Evolutionary conservation across 2,797 vertebrate species (phyloP), one percentile per base, ranked within the genome.

Genomic region (Centropyge bicolor): DNA sequence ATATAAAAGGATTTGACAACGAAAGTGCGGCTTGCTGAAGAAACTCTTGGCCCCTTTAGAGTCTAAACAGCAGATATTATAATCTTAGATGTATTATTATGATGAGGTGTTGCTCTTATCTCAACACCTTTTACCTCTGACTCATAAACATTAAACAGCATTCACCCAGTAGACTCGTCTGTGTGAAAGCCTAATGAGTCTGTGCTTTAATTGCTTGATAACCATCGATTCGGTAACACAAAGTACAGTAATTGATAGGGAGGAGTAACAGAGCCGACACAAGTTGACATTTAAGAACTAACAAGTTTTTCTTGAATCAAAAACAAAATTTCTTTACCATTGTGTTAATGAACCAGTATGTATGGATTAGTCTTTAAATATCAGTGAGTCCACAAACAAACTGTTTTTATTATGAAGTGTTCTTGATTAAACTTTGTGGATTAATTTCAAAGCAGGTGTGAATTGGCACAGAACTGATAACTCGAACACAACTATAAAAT

Each of bases 61-160:
- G 4, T 79, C 31, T 49, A 17, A 31, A 40, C 57, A 40, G 12
- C 8, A 43, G 48, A 40, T 20, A 17, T 40, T n/a, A 36, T 22
- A n/a, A 24, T 22, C 20, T 3, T n/a, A 7, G n/a, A 49, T 13
- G 45, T 12, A 10, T 46, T 54, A 20, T 5, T 31, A 24, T 38
- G 22, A 64, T 7, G 0, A 52, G 2, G 24, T 72, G 49, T 16
- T 11, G 43, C 41, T 57, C 59, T 13, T 38, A 51, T 38, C 19
- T 55, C 14, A 31, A 9, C 66, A 24, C 45, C 45, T 74, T 45
- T 74, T 35, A 36, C 48, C 75, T 76, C 66, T 52, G 70, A 65
- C 63, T 67, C 52, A 20, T 38, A 35, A 31, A 38, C 12, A 5
- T 88, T 75, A 51, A 55, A 48, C 70, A 83, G 83, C 55, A 49